Base-by-base conservation (phyloP, 2,797 vertebrate genomes). In the Melanotaenia boesemani region DNA sequence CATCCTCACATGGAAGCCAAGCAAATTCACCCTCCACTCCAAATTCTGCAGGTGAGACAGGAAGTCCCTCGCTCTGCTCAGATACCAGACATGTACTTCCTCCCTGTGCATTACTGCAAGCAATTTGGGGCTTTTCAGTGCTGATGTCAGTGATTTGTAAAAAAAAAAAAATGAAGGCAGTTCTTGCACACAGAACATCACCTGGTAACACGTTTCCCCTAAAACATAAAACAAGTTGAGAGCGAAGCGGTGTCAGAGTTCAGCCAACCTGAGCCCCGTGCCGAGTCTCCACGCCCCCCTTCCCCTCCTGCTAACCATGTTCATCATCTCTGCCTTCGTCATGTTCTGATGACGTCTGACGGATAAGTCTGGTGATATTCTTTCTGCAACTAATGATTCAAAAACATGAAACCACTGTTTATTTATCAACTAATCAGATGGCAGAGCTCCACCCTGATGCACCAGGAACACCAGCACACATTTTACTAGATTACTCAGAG, bases 1-100 rank as follows among this genome's bases (percentile, higher is more conserved):
- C 96, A 91, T 99, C 97, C 91, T 97, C 97, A 93, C 98, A 99
- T 82, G 97, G 97, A 94, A 99, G 98, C 95, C 98, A 98, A 95
- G 97, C 97, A 93, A 99, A 99, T 94, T 99, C 98, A 88, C 98
- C 98, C 92, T 97, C 97, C 92, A 99, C 98, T 94, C 98, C 98
- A 93, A 99, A 98, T 96, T 99, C 98, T 93, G 98, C 98, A 96
- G 98, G 98, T 99, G 95, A 97, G 97, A 96, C 89, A 85, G 88
- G 83, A 88, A 83, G 83, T 89, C 81, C 72, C 87, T 89, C 85
- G 88, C 83, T 90, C 83, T 80, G 86, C 80, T 84, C 82, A 83
- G 86, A 81, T 87, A 72, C 50, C 81, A 82, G 85, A 81, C 82
- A 74, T 89, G 72, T 82, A 65, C 79, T 76, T 85, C 82, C 76